Evolutionary conservation across 2,113 vertebrate genomes (phyloP).

Genomic region (Nycticorax nycticorax): DNA sequence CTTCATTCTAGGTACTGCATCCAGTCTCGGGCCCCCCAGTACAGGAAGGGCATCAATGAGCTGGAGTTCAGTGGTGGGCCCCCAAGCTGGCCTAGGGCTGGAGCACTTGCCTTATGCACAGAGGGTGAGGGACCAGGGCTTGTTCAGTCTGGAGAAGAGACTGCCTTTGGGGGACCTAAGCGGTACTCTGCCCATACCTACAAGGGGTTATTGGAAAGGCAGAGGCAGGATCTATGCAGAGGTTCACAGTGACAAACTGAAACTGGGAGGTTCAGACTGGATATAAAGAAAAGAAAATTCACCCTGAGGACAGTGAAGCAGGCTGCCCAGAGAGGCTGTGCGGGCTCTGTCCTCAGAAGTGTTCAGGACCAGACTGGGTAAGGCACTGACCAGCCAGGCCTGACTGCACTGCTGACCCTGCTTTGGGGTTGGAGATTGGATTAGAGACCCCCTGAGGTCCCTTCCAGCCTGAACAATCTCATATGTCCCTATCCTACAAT

Average conservation of each 20-base stretch:
- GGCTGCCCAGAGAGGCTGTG: background rate
- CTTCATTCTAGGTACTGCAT: background rate
- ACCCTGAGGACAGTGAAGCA: background rate
- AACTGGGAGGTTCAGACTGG: background rate
- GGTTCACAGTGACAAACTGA: background rate
- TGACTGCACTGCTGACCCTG: background rate
- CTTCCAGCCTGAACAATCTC: background rate
- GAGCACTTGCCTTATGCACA: background rate
- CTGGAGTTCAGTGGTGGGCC: background rate
- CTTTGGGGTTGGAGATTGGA: background rate
- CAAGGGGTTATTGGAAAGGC: background rate
- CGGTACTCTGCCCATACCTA: background rate
- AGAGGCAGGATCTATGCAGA: background rate
- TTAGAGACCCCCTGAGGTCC: background rate
- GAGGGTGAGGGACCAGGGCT: background rate
- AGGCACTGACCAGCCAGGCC: background rate
- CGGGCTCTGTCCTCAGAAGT: background rate
- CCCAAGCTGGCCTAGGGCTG: background rate
- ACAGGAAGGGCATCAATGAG: background rate
- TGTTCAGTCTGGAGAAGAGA: background rate
- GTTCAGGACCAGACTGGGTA: background rate
- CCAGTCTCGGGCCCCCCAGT: background rate
- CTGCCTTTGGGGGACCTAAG: background rate
- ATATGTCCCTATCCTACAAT: background rate
- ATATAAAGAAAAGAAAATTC: background rate